Percentiles rank a stretch among this genome's conserved stretches.
phyloP scores from a whole-genome alignment of 2,797 vertebrate genomes.

The Hyperoplus immaculatus region DNA sequence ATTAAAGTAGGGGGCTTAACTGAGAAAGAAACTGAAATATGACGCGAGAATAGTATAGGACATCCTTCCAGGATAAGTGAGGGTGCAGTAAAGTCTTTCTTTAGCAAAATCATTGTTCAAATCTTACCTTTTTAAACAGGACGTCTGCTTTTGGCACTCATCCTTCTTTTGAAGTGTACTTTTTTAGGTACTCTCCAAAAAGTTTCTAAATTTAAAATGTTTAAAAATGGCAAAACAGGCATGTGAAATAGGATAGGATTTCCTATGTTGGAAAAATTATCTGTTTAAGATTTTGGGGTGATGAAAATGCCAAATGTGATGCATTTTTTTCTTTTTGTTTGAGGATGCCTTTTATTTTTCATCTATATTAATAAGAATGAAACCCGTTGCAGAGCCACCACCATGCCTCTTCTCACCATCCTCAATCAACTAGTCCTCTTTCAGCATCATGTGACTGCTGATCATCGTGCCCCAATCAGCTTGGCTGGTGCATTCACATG shows the following conservation, averaged over 20 bases:
- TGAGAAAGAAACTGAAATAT: constrained; percentile 37
- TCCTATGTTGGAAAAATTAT: constrained; percentile 41
- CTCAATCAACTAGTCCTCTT: constrained; percentile 99
- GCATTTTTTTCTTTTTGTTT: constrained; percentile 92
- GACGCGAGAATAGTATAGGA: constrained; percentile 37
- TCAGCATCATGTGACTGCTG: constrained; percentile 99
- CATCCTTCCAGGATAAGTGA: constrained; percentile 7
- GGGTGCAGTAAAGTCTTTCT: constrained; percentile 23
- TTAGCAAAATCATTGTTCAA: constrained; percentile 43
- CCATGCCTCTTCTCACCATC: constrained; percentile 99
- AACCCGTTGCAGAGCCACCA: constrained; percentile 99
- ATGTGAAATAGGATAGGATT: constrained; percentile 30
- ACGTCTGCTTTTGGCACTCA: constrained; percentile 27
- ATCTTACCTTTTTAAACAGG: constrained; percentile 35
- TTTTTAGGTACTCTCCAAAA: constrained; percentile 32
- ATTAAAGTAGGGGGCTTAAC: constrained; percentile 48
- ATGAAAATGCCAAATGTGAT: constrained; percentile 88
- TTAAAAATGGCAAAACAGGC: constrained; percentile 40
- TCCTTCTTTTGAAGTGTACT: constrained; percentile 35
- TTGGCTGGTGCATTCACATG: constrained; percentile 99
- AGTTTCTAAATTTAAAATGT: constrained; percentile 20
- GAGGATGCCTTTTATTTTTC: constrained; percentile 93
- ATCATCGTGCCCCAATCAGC: constrained; percentile 99
- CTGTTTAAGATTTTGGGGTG: constrained; percentile 68
- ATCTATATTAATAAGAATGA: constrained; percentile 99